Percentiles rank a stretch among this genome's conserved stretches.
Conservation (phyloP, 2,888 invertebrate genomes). For the Plemyria rubiginata region DNA sequence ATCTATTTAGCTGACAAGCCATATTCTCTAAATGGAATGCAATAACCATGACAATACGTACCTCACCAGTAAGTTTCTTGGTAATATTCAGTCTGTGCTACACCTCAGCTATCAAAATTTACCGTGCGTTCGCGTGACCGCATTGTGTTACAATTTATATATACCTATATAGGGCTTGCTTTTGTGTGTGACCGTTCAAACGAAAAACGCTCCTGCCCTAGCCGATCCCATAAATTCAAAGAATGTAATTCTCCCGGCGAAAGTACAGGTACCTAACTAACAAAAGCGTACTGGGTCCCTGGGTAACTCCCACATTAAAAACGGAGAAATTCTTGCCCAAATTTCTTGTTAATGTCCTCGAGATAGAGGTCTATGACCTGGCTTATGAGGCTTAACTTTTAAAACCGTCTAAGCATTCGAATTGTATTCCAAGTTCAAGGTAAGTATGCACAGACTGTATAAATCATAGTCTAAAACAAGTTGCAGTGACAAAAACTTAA, state of each 20-base stretch:
- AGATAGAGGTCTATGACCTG: conserved; percentile 54
- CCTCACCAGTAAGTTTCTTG: conserved; percentile 16
- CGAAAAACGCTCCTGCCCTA: conserved; percentile 62
- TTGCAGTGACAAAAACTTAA: conserved; percentile 46
- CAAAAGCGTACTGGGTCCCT: conserved; percentile 28
- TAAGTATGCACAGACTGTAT: conserved; percentile 47
- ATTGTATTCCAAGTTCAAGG: conserved; percentile 72
- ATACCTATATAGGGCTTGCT: conserved; percentile 57
- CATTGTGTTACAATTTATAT: conserved; percentile 63
- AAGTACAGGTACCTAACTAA: conserved; percentile 45
- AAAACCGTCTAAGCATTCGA: conserved; percentile 62
- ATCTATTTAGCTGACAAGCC: conserved; percentile 25
- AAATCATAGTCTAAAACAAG: conserved; percentile 37
- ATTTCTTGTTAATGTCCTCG: conserved; percentile 37
- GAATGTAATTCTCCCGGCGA: conserved; percentile 57
- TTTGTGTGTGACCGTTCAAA: conserved; percentile 63
- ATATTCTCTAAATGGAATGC: conserved; percentile 27
- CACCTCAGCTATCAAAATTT: conserved; percentile 43
- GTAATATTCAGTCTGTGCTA: conserved; percentile 24
- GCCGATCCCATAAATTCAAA: conserved; percentile 66
- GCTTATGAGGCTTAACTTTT: conserved; percentile 49
- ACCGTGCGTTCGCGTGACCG: conserved; percentile 64
- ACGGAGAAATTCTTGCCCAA: conserved; percentile 26
- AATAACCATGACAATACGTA: conserved; percentile 22
- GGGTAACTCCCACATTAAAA: conserved; percentile 19